Conservation (phyloP, 2,888 invertebrate genomes). For the Aproaerema taeniolella region DNA sequence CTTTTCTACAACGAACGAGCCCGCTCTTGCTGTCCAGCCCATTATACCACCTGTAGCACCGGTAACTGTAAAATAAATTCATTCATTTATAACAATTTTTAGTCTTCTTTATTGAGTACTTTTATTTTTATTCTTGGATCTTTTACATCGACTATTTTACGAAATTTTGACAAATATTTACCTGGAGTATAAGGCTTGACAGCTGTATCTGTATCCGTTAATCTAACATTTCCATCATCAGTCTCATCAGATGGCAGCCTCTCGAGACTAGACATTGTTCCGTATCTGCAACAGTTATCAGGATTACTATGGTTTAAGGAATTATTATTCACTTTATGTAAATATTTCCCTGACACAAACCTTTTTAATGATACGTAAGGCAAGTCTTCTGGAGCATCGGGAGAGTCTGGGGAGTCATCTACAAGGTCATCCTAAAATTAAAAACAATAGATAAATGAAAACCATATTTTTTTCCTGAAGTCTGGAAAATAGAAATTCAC, state of each 20-base stretch:
- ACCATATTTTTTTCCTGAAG: no score
- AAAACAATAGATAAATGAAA: no score
- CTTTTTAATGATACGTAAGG: constrained; percentile 84
- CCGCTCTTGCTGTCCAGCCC: constrained; percentile 89
- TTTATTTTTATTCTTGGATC: no score
- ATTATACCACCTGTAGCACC: constrained; percentile 73
- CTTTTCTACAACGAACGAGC: constrained; percentile 89
- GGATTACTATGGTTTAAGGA: no score
- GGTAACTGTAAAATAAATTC: constrained; percentile 35
- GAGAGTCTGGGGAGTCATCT: constrained; percentile 84
- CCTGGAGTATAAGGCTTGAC: constrained; percentile 48
- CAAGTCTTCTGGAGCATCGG: constrained; percentile 82
- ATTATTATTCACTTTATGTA: not conserved
- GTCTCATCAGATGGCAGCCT: constrained; percentile 80
- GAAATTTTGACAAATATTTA: constrained; percentile 18
- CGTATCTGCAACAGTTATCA: constrained; percentile 67
- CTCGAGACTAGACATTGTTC: constrained; percentile 85
- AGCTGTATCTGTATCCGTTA: constrained; percentile 55
- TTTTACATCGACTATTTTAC: not conserved
- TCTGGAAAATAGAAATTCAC: constrained; percentile 6
- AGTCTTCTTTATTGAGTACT: no score
- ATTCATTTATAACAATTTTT: no score
- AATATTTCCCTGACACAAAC: constrained; percentile 32
- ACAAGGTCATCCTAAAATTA: constrained; percentile 68
- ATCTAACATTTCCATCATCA: constrained; percentile 75